A percentile compares a stretch with the other conserved stretches of the same genome.
Evolutionary conservation across 2,888 invertebrate species (phyloP).

Genomic region (Anoplius nigerrimus): DNA sequence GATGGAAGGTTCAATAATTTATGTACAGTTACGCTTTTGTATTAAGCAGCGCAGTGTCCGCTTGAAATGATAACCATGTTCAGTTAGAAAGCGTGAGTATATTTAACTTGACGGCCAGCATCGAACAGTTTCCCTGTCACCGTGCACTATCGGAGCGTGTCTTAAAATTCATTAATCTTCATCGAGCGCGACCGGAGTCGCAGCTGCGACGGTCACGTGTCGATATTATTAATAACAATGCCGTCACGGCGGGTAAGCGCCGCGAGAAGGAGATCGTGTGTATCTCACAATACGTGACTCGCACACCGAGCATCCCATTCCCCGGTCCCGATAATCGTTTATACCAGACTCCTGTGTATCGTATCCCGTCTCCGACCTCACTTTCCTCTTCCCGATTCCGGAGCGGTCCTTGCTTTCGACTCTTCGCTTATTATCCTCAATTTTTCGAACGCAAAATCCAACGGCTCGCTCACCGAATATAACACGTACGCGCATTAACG

Average conservation of each 20-base stretch:
- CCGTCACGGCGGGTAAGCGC: slow-evolving; percentile 15
- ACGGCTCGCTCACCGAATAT: no score
- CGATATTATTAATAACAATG: slow-evolving; percentile 61
- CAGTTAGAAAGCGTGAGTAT: neutral
- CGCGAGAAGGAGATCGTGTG: no score
- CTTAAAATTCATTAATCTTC: slow-evolving; percentile 57
- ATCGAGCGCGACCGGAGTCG: slow-evolving; percentile 54
- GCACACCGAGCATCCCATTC: no score
- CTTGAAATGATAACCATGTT: no score
- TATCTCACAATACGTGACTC: no score
- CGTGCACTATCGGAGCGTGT: slow-evolving; percentile 17
- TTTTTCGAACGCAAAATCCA: neutral
- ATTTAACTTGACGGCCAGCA: no score
- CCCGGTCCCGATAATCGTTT: no score
- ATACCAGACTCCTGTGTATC: neutral
- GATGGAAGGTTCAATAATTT: no score
- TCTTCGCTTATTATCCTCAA: neutral
- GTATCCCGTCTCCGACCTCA: neutral
- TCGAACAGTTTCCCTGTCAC: neutral
- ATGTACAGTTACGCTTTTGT: no score
- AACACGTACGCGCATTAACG: neutral
- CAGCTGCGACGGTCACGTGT: slow-evolving; percentile 52
- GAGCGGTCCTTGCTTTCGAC: neutral
- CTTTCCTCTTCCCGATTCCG: neutral
- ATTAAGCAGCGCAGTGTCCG: no score